Evolutionary conservation across 1,140 invertebrate species (phyloP).

Genomic region (Brachionus manjavacas): DNA sequence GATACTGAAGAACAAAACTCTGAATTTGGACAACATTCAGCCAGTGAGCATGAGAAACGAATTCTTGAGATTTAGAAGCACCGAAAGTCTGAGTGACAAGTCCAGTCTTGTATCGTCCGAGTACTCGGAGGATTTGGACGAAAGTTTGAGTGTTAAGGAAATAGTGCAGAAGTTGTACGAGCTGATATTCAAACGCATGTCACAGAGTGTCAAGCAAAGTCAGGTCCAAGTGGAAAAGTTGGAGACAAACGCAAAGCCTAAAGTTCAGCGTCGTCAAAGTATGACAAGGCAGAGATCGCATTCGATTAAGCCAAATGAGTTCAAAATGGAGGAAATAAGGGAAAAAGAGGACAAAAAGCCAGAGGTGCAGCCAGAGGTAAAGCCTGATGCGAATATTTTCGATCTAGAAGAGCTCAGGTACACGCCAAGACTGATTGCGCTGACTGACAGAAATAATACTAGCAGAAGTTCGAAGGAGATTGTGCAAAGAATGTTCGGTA

Average conservation of each 20-base stretch:
- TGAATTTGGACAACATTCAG: conserved; percentile 10
- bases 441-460: background rate
- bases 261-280: background rate
- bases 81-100: background rate
- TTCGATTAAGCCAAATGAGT: background rate
- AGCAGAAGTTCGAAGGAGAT: background rate
- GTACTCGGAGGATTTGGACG: background rate
- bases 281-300: background rate
- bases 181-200: background rate
- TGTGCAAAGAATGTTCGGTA: background rate
- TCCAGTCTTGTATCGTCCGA: background rate
- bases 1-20: conserved; percentile 10
- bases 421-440: conserved; percentile 34
- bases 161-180: conserved; percentile 12
- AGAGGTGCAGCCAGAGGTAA: background rate
- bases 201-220: background rate
- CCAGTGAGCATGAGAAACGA: background rate
- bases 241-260: background rate
- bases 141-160: background rate
- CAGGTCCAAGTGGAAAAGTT: background rate
- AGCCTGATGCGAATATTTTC: conserved; percentile 21
- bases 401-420: conserved; percentile 13
- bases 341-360: background rate
- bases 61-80: background rate
- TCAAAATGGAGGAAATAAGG: background rate